Evolutionary conservation across 64 coral and sea anemone genomes (phyloP).

Genomic region (Platygyra sinensis): DNA sequence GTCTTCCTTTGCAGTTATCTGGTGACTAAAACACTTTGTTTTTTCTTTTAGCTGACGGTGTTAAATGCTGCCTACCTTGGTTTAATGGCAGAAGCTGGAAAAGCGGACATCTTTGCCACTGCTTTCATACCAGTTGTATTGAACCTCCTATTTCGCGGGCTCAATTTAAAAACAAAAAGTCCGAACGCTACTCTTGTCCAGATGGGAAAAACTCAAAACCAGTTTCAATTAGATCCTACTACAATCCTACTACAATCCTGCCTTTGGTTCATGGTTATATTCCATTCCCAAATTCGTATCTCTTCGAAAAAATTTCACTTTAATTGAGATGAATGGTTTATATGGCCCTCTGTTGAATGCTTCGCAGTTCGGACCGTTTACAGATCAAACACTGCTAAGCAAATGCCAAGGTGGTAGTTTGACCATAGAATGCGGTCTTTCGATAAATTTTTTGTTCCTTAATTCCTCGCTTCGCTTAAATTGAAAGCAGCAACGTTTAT

Average conservation of each 20-base stretch:
- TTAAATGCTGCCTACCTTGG: conserved; percentile 54
- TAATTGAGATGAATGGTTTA: conserved; percentile 39
- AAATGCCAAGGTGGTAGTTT: neutral
- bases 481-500: neutral
- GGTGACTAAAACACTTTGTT: neutral
- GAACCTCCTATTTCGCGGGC: neutral
- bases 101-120: neutral
- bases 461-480: too few relatives aligned
- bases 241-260: neutral
- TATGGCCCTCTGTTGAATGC: conserved; percentile 26
- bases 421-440: conserved; percentile 31
- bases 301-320: neutral
- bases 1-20: neutral
- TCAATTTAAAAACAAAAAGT: neutral
- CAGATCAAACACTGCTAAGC: neutral
- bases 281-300: neutral
- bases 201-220: neutral
- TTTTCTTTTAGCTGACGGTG: conserved; percentile 38
- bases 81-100: neutral
- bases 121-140: conserved; percentile 34
- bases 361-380: conserved; percentile 20
- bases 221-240: neutral
- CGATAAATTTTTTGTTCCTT: conserved; percentile 5
- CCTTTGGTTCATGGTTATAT: conserved; percentile 27
- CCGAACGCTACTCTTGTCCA: neutral